A percentile compares a stretch with the other conserved stretches of the same genome.
These are phyloP conservation scores for Frankliniella fusca DNA, from an alignment of 2,888 invertebrate genomes.

Conservation along the genomic window DNA sequence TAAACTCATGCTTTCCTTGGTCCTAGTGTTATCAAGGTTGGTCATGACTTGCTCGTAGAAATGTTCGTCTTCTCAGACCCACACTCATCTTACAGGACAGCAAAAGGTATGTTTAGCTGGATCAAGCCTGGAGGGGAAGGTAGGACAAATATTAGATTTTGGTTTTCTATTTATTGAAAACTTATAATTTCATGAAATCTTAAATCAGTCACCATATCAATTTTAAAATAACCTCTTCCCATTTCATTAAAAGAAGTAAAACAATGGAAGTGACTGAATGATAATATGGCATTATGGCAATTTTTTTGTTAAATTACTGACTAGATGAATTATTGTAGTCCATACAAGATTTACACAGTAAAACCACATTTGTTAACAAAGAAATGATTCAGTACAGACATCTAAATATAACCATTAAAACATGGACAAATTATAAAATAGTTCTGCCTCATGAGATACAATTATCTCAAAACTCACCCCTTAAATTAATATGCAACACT, in stretches of 20 bases:
- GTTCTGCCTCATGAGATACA: conserved; percentile 1
- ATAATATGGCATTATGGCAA: neutral
- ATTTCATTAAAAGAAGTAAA: neutral
- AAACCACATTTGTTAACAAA: neutral
- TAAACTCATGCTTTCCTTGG: neutral
- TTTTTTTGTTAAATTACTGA: conserved; percentile 10
- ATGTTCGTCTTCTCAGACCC: no score
- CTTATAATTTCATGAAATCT: neutral
- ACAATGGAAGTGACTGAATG: conserved; percentile 22
- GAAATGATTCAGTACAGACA: conserved; percentile 8
- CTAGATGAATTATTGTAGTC: conserved; percentile 25
- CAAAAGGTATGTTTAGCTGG: no score
- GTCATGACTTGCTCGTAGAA: no score
- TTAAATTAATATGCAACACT: neutral
- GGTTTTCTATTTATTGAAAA: neutral
- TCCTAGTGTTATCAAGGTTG: no score
- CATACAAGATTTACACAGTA: conserved; percentile 17
- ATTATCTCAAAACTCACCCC: conserved; percentile 13
- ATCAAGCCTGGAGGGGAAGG: no score
- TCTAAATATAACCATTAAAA: neutral
- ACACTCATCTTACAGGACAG: neutral
- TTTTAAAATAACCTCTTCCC: neutral
- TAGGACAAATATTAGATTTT: no score
- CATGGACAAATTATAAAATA: neutral
- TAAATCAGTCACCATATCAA: neutral